Conservation (phyloP, 2,797 vertebrate species). For the Psittacula derbiana region DNA sequence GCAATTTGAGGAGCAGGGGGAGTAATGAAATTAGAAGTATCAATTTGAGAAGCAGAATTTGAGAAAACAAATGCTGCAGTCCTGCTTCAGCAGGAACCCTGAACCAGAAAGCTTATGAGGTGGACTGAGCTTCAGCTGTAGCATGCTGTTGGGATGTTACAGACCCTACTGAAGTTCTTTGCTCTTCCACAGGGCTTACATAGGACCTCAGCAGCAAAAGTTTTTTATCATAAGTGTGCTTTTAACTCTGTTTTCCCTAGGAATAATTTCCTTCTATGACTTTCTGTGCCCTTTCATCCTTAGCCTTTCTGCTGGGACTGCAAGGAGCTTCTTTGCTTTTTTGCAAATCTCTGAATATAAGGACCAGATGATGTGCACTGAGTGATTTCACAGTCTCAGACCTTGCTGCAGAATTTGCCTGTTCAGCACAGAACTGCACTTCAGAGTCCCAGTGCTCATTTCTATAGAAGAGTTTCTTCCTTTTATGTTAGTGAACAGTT, state of each 20-base stretch:
- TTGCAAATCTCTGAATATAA: not conserved
- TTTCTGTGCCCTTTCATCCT: not conserved
- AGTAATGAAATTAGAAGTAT: not conserved
- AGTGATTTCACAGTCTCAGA: not conserved
- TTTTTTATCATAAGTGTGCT: not conserved
- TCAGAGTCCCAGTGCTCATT: not conserved
- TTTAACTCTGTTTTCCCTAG: not conserved
- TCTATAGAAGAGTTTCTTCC: not conserved
- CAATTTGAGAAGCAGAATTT: not conserved
- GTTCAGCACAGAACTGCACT: not conserved
- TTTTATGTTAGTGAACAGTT: slow-evolving; percentile 22
- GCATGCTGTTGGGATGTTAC: not conserved
- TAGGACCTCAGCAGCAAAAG: not conserved
- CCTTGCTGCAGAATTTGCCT: not conserved
- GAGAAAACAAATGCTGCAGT: not conserved
- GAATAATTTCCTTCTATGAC: not conserved
- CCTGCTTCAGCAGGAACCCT: not conserved
- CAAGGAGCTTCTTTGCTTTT: not conserved
- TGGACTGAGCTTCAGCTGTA: not conserved
- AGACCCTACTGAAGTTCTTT: not conserved
- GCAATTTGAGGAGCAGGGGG: not conserved
- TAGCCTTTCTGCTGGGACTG: not conserved
- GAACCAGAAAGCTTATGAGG: not conserved
- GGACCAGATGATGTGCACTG: not conserved
- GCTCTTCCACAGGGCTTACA: not conserved